Percentiles rank a stretch among this genome's conserved stretches.
These are phyloP conservation scores for Coluber constrictor DNA, from an alignment of 2,797 vertebrate genomes.

Conservation along the genomic window DNA sequence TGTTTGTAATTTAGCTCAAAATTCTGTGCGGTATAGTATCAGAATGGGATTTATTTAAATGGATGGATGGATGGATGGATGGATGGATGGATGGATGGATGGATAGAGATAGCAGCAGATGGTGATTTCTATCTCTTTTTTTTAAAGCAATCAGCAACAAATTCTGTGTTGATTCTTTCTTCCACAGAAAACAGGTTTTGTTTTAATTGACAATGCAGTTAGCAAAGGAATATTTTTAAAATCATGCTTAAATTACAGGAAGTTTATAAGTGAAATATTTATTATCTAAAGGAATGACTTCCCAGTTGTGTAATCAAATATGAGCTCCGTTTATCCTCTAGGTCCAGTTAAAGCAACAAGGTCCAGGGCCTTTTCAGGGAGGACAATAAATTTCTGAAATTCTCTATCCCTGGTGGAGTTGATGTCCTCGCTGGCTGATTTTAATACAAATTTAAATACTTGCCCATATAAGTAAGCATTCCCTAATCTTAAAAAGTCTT, in stretches of 20 bases:
- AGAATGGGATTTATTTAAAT: not conserved
- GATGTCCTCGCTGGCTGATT: not conserved
- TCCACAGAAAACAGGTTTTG: not conserved
- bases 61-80: not conserved
- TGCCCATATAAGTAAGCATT: not conserved
- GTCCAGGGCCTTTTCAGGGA: not conserved
- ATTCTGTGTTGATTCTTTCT: not conserved
- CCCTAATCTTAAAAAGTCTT: not conserved
- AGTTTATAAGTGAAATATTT: not conserved
- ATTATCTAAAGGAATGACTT: not conserved
- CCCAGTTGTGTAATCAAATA: not conserved
- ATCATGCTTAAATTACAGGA: not conserved
- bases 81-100: rapidly evolving
- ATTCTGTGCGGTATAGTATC: not conserved
- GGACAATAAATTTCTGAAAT: not conserved
- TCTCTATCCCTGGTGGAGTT: not conserved
- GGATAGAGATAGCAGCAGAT: not conserved
- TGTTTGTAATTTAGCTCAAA: not conserved
- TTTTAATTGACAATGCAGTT: not conserved
- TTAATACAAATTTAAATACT: not conserved
- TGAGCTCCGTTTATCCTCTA: not conserved
- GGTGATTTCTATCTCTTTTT: not conserved
- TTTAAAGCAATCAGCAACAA: not conserved
- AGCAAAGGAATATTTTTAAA: not conserved
- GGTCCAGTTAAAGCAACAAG: not conserved